phyloP scores from a whole-genome alignment of 1,140 invertebrate species.

The Bilobella aurantiaca region DNA sequence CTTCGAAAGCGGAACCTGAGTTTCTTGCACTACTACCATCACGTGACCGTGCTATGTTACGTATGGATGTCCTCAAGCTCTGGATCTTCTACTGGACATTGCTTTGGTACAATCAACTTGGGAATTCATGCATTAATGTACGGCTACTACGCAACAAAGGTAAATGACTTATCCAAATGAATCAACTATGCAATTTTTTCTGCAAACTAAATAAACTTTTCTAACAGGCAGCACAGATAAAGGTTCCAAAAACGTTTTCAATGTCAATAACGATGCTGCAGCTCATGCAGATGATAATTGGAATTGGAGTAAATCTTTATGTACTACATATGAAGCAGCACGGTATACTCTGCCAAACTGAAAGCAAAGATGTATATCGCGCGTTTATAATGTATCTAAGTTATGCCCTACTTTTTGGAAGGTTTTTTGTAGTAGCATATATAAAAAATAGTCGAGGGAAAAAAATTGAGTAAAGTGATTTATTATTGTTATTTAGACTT shows the following conservation, averaged over 20 bases:
- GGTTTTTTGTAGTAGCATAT: slow-evolving; percentile 82
- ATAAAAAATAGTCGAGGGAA: slow-evolving; percentile 38
- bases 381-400: slow-evolving; percentile 90
- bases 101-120: slow-evolving; percentile 1
- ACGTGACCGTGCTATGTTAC: no score
- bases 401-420: slow-evolving; percentile 77
- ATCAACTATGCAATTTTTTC: slow-evolving; percentile 1
- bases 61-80: not conserved
- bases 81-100: not conserved
- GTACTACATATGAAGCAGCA: not conserved
- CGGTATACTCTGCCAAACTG: not conserved
- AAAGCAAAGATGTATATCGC: slow-evolving; percentile 68
- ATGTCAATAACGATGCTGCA: slow-evolving; percentile 16
- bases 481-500: not conserved
- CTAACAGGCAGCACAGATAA: not conserved
- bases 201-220: not conserved
- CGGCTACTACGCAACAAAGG: no score
- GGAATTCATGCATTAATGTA: no score
- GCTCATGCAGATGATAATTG: slow-evolving; percentile 16
- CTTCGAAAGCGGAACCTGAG: slow-evolving; percentile 14
- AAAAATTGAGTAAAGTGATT: not conserved
- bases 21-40: slow-evolving; percentile 20
- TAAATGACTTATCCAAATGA: no score
- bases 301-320: slow-evolving; percentile 10
- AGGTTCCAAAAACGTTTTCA: slow-evolving; percentile 5